Evolutionary conservation across 2,797 vertebrate species (phyloP), one percentile per base, ranked within the genome.

Genomic region (Peromyscus melanophrys): DNA sequence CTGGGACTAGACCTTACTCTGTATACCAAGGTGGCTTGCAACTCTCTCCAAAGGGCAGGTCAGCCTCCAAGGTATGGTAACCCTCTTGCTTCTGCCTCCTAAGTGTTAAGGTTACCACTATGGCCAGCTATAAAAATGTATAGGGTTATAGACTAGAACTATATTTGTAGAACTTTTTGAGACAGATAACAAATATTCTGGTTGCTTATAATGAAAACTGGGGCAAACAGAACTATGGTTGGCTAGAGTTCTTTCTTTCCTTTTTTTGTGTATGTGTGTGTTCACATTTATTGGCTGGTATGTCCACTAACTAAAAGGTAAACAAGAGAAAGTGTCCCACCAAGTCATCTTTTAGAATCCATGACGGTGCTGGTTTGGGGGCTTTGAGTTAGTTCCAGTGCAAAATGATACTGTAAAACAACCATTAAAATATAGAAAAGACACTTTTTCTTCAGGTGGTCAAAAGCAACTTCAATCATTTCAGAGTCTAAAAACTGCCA

Each of bases 401-500:
- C 77, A 82, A 80, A 96, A 81, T n/a, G n/a, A 16, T 77, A 63
- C 95, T 90, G 71, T 71, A 88, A 90, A 95, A 43, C 34, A 52
- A 78, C 77, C 89, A 84, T n/a, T 77, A 73, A 96, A 63, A 71
- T 95, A 65, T 73, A 69, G 10, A 97, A 77, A 96, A 82, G 85
- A 77, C 95, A 95, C 46, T 40, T 67, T 57, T 92, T 90, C 55
- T 17, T 71, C 65, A 96, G 16, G 69, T 81, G 95, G 12, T 96
- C 97, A 96, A 96, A 96, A 4, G 93, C 96, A 93, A 97, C 5
- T 19, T 96, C 77, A 57, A 67, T 65, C 65, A 97, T 85, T 3
- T 95, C 95, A 52, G 29, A 94, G 59, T 96, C 96, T 69, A 94
- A 92, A 76, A 96, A 97, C 96, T 27, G 0, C 93, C 96, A 46